A percentile compares a stretch with the other conserved stretches of the same genome.
phyloP scores from a whole-genome alignment of 2,888 invertebrate genomes.

The Lasioglossum lativentre region DNA sequence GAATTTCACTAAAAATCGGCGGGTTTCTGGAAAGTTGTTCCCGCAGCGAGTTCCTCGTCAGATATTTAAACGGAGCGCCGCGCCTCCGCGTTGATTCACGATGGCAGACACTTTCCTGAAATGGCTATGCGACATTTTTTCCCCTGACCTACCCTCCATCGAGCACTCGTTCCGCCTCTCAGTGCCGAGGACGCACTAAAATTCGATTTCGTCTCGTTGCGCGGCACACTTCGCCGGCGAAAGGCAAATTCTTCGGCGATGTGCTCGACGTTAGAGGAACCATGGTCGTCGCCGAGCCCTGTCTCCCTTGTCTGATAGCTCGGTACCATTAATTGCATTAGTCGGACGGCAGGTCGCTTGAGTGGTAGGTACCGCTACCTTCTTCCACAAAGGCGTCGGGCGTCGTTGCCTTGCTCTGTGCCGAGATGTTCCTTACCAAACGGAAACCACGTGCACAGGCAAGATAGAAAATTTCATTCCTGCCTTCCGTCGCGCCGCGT shows the following conservation, averaged over 20 bases:
- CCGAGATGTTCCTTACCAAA: conserved; percentile 55
- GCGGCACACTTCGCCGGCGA: conserved; percentile 64
- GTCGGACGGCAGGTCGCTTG: conserved; percentile 73
- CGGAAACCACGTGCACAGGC: conserved; percentile 14
- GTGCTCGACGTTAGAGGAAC: conserved; percentile 51
- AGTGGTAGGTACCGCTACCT: conserved; percentile 70
- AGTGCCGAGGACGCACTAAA: conserved; percentile 68
- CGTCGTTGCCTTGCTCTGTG: conserved; percentile 39
- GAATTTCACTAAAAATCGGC: neutral
- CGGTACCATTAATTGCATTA: conserved; percentile 80
- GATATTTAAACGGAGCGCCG: neutral
- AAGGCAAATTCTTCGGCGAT: conserved; percentile 74
- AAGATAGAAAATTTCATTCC: conserved; percentile 40
- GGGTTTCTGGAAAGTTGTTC: neutral
- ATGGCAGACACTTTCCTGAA: conserved; percentile 10
- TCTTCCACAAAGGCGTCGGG: conserved; percentile 64
- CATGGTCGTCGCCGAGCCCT: conserved; percentile 47
- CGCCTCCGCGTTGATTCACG: conserved; percentile 16
- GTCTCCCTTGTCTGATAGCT: conserved; percentile 72
- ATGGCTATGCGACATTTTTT: conserved; percentile 40
- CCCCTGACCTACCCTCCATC: conserved; percentile 10
- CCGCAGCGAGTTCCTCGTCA: neutral
- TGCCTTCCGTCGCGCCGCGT: neutral
- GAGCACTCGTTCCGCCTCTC: conserved; percentile 52
- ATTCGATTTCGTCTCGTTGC: conserved; percentile 75